These are phyloP conservation scores for Morpho achilles DNA, from an alignment of 2,888 invertebrate species.

Conservation along the genomic window DNA sequence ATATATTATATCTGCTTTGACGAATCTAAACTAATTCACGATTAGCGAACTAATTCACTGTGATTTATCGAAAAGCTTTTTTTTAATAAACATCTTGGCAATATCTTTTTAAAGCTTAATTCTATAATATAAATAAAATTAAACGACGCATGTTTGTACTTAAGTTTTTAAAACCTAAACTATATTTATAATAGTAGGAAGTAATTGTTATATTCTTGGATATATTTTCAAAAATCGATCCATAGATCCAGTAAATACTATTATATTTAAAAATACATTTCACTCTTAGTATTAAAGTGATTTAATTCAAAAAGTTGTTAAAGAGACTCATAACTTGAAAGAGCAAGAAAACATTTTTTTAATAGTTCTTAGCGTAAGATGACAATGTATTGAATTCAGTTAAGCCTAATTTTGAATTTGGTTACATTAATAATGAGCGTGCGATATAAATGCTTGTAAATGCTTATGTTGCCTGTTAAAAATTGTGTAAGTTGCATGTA, in stretches of 20 bases:
- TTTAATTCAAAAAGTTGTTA: too few species aligned
- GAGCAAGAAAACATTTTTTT: background rate
- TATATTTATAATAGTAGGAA: too few species aligned
- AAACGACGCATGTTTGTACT: background rate
- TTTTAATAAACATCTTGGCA: background rate
- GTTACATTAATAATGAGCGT: too few species aligned
- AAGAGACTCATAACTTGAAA: too few species aligned
- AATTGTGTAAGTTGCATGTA: background rate
- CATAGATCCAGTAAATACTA: too few species aligned
- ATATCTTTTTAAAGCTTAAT: conserved; percentile 7
- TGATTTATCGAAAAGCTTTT: background rate
- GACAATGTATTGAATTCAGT: too few species aligned
- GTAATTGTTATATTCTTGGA: too few species aligned
- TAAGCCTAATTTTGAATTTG: too few species aligned
- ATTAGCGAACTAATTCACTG: background rate
- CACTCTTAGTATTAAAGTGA: too few species aligned
- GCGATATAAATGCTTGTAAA: background rate
- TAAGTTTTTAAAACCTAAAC: background rate
- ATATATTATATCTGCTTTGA: conserved; percentile 20
- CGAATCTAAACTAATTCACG: background rate
- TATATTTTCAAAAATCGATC: too few species aligned
- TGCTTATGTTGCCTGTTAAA: background rate
- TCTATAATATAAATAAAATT: background rate
- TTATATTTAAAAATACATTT: too few species aligned
- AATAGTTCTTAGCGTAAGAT: too few species aligned